Base-by-base conservation (phyloP, 2,113 vertebrate genomes). In the Engraulis encrasicolus region DNA sequence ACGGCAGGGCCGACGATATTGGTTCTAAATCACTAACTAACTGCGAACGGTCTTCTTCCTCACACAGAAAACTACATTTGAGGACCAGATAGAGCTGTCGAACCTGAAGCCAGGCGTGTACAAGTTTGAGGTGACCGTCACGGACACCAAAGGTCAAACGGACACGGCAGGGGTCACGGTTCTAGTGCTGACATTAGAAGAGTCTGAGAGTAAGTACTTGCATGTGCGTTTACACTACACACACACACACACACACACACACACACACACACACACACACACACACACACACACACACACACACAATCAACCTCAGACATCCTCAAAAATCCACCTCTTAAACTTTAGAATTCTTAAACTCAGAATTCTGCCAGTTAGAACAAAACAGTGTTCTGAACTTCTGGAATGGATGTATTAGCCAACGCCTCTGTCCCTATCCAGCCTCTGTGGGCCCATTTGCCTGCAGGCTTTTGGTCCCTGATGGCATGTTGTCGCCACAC, bases 161-260 rank as follows among this genome's bases (percentile, higher is more conserved):
- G 89, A 92, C 84, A 86, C 87, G 0, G 88, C 90, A 77, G 90
- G 94, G 2, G 87, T 98, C 86, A 95, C 90, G 0, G 88, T 98
- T 23, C 87, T 93, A 0, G 97, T 99, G 71, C 93, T 99, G 78
- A 95, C 91, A 14, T 23, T 90, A 4, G 95, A 96, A 77, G 91
- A 93, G 87, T 94, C 97, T 2, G 92, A 91, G 91, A 90, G 97
- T 99, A 86, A 96, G 95, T 92, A 58, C 79, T n/a, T n/a, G n/a
- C n/a, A n/a, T n/a, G n/a, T n/a, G n/a, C n/a, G n/a, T n/a, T n/a
- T n/a, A n/a, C n/a, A n/a, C n/a, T n/a, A n/a, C n/a, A n/a, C n/a
- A n/a, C n/a, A n/a, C n/a, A n/a, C n/a, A n/a, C n/a, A n/a, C n/a
- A n/a, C n/a, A n/a, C n/a, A n/a, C n/a, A n/a, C n/a, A n/a, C n/a